These are phyloP conservation scores for Lycorma delicatula DNA, from an alignment of 1,140 invertebrate species.

Conservation along the genomic window DNA sequence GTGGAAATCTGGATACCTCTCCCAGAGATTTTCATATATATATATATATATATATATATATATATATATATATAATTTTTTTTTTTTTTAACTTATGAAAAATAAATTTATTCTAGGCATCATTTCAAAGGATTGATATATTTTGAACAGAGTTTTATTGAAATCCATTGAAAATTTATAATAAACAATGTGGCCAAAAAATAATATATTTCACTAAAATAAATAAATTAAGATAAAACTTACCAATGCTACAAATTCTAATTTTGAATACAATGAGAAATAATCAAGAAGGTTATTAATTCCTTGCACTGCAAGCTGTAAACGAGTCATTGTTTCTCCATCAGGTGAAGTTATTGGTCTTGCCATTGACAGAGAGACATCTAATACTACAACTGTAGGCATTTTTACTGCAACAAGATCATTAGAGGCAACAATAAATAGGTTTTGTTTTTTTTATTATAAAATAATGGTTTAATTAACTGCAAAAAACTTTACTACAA, in stretches of 20 bases:
- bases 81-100: no score
- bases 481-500: no score
- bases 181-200: background rate
- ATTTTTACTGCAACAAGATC: constrained; percentile 44
- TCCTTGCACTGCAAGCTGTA: constrained; percentile 71
- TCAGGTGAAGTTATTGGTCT: constrained; percentile 48
- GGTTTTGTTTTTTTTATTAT: no score
- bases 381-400: constrained; percentile 70
- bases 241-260: constrained; percentile 88
- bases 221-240: constrained; percentile 27
- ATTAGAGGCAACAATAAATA: no score
- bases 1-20: no score
- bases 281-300: constrained; percentile 80
- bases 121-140: background rate
- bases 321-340: constrained; percentile 48
- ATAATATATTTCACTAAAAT: background rate
- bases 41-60: no score
- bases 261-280: constrained; percentile 65
- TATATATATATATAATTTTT: no score
- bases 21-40: no score
- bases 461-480: no score
- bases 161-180: background rate
- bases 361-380: constrained; percentile 72
- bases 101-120: no score
- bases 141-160: background rate